phyloP scores from a whole-genome alignment of 2,797 vertebrate species.

The Siniperca obscura region DNA sequence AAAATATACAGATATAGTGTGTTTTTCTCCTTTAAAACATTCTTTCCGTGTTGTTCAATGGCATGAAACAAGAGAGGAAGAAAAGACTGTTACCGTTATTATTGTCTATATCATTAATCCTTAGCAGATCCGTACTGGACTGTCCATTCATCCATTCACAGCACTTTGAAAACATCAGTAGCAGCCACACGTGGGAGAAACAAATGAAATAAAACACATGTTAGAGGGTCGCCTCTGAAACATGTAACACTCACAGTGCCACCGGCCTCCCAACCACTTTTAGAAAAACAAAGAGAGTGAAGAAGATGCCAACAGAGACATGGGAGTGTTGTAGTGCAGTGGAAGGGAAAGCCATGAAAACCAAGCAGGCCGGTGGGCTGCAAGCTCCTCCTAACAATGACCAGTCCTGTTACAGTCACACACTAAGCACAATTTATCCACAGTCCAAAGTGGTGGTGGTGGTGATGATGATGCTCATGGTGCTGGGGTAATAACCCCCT shows the following conservation, averaged over 20 bases:
- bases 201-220: constrained; percentile 59
- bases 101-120: constrained; percentile 50
- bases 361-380: constrained; percentile 46
- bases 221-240: constrained; percentile 51
- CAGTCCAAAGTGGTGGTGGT: constrained; percentile 46
- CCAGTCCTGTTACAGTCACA: constrained; percentile 44
- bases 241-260: constrained; percentile 68
- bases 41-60: constrained; percentile 87
- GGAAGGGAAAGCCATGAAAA: constrained; percentile 16
- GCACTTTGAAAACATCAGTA: constrained; percentile 83
- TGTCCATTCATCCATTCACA: constrained; percentile 81
- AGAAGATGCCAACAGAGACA: constrained; percentile 19
- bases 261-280: constrained; percentile 47
- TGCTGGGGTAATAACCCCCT: constrained; percentile 22
- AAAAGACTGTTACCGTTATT: constrained; percentile 71
- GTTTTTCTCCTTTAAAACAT: constrained; percentile 82
- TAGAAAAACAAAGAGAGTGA: constrained; percentile 28
- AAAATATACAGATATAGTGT: constrained; percentile 88
- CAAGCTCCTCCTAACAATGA: constrained; percentile 37
- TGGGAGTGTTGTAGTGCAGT: constrained; percentile 63
- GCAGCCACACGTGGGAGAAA: constrained; percentile 80
- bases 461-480: constrained; percentile 25
- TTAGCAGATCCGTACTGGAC: constrained; percentile 49
- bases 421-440: constrained; percentile 56
- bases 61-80: constrained; percentile 85